phyloP scores from a whole-genome alignment of 2,797 vertebrate genomes.

The Pangasius djambal region DNA sequence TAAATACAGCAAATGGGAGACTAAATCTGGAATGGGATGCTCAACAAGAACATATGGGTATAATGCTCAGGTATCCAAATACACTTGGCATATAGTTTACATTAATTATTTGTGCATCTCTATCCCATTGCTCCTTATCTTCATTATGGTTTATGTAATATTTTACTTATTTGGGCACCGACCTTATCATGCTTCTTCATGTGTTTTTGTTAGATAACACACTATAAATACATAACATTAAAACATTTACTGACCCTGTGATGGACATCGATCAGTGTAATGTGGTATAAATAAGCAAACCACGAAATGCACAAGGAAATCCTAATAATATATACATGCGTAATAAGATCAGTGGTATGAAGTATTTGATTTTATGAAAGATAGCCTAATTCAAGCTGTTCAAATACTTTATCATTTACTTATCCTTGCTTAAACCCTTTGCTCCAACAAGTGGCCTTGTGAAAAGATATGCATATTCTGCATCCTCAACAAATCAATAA shows the following conservation, averaged over 20 bases:
- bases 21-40: neutral
- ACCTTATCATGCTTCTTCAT: neutral
- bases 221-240: neutral
- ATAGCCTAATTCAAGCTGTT: neutral
- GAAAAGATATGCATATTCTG: neutral
- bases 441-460: neutral
- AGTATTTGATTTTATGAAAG: neutral
- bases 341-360: neutral
- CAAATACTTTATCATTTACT: neutral
- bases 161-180: neutral
- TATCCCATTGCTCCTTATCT: neutral
- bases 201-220: neutral
- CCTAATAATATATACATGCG: neutral
- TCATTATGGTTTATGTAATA: neutral
- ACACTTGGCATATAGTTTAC: neutral
- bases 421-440: neutral
- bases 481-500: too few relatives aligned
- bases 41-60: neutral
- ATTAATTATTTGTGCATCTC: neutral
- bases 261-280: neutral
- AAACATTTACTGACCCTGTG: neutral
- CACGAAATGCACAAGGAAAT: neutral
- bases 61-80: neutral
- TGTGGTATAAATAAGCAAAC: too few relatives aligned
- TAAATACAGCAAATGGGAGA: neutral